A percentile compares a stretch with the other conserved stretches of the same genome.
Evolutionary conservation across 2,888 invertebrate species (phyloP).

Genomic region (Ferrisia virgata): DNA sequence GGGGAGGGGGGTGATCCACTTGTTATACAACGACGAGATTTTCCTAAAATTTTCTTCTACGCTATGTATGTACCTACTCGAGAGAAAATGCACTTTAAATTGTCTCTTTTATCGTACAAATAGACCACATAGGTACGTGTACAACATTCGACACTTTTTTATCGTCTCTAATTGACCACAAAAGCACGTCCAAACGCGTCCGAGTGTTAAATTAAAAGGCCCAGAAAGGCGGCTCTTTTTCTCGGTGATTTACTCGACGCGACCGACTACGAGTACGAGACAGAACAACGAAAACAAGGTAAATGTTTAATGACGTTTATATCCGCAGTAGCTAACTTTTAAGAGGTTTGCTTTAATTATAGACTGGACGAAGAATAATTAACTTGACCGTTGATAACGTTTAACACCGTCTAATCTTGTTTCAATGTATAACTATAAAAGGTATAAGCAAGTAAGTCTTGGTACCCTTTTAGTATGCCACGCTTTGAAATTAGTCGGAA

Average conservation of each 20-base stretch:
- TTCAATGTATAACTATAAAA: not conserved
- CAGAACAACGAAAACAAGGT: not conserved
- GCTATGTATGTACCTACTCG: not conserved
- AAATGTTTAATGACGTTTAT: not conserved
- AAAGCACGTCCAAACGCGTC: not conserved
- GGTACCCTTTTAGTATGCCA: not conserved
- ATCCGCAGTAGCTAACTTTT: not conserved
- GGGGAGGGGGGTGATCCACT: not conserved
- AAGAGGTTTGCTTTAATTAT: not conserved
- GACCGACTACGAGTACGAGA: too few relatives aligned
- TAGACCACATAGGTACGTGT: not conserved
- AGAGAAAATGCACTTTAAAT: not conserved
- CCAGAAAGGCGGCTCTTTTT: not conserved
- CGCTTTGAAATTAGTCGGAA: not conserved
- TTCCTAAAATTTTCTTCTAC: not conserved
- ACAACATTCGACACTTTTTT: not conserved
- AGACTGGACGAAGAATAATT: conserved; percentile 6
- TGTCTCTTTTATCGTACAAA: not conserved
- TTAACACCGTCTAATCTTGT: conserved; percentile 5
- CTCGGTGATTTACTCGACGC: not conserved
- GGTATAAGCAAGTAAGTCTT: too few relatives aligned
- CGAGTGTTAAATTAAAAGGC: conserved; percentile 31
- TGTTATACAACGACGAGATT: not conserved
- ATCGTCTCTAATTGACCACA: not conserved
- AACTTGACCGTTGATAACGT: conserved; percentile 8